Evolutionary conservation across 2,888 invertebrate species (phyloP).

Genomic region (Nephrotoma guestfalica): DNA sequence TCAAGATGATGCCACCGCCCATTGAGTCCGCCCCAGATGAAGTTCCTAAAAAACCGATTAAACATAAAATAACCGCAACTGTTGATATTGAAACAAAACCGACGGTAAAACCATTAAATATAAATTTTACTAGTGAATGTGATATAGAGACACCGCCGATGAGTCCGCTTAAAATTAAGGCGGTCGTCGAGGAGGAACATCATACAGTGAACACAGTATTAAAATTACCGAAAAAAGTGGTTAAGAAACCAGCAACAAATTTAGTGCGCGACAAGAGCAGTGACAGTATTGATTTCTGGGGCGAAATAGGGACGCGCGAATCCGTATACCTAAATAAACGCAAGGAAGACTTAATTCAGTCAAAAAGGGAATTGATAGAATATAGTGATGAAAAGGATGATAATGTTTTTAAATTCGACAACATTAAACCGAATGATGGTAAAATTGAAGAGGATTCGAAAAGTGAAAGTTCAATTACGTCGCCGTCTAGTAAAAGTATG

Average conservation of each 20-base stretch:
- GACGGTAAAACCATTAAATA: constrained; percentile 7
- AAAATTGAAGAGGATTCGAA: background rate
- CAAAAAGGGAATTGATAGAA: background rate
- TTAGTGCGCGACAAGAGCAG: constrained; percentile 16
- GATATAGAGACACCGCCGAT: constrained; percentile 11
- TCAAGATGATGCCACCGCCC: background rate
- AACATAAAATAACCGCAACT: constrained; percentile 28
- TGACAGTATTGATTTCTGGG: constrained; percentile 44
- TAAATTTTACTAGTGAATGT: background rate
- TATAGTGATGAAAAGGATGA: background rate
- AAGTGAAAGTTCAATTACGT: background rate
- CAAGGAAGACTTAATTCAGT: constrained; percentile 15
- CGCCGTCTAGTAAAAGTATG: background rate
- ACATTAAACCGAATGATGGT: background rate
- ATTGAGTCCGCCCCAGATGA: constrained; percentile 7
- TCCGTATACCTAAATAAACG: constrained; percentile 45
- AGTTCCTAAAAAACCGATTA: constrained; percentile 19
- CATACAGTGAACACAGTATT: constrained; percentile 25
- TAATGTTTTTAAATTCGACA: background rate
- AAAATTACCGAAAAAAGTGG: constrained; percentile 26
- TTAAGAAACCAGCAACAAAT: background rate
- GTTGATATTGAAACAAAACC: constrained; percentile 21
- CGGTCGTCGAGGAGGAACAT: constrained; percentile 30
- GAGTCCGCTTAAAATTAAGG: constrained; percentile 24
- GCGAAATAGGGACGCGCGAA: constrained; percentile 47